A percentile compares a stretch with the other conserved stretches of the same genome.
Conservation (phyloP, 2,113 vertebrate genomes). For the Mola mola region DNA sequence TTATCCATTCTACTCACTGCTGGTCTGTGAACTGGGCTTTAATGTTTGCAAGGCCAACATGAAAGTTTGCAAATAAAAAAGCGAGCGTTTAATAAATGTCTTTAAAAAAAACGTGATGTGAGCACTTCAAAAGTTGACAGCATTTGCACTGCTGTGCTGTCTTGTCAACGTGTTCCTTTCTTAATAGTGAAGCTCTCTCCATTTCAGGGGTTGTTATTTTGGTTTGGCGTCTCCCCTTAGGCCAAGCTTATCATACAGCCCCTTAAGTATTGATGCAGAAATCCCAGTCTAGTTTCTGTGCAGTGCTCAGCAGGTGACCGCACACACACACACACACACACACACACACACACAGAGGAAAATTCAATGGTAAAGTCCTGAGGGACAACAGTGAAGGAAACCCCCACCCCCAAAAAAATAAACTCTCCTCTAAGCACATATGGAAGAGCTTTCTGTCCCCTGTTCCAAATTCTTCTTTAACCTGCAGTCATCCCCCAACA, state of each 20-base stretch:
- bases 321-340: constrained; percentile 32
- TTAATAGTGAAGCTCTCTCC: constrained; percentile 33
- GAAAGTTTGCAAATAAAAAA: too few species aligned
- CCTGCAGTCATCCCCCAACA: constrained; percentile 58
- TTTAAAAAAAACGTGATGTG: too few species aligned
- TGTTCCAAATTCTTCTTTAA: constrained; percentile 51
- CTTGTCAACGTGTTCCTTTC: constrained; percentile 52
- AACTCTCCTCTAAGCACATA: constrained; percentile 37
- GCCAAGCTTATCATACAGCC: constrained; percentile 73
- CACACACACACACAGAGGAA: constrained; percentile 16
- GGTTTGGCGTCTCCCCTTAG: constrained; percentile 68
- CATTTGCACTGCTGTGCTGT: constrained; percentile 8
- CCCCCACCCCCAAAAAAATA: constrained; percentile 49
- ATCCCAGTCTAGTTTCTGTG: constrained; percentile 64
- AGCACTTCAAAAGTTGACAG: not conserved
- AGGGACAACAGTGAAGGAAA: constrained; percentile 42
- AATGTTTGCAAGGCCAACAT: too few species aligned
- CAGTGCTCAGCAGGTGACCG: constrained; percentile 72
- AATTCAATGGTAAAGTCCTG: constrained; percentile 44
- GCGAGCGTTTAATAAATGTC: too few species aligned
- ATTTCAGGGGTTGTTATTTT: constrained; percentile 69
- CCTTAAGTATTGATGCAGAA: constrained; percentile 71
- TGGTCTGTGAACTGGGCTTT: too few species aligned
- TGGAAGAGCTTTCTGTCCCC: constrained; percentile 55
- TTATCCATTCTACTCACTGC: too few species aligned